Evolutionary conservation across 2,888 invertebrate species (phyloP).

Genomic region (Azorinus chamasolen): DNA sequence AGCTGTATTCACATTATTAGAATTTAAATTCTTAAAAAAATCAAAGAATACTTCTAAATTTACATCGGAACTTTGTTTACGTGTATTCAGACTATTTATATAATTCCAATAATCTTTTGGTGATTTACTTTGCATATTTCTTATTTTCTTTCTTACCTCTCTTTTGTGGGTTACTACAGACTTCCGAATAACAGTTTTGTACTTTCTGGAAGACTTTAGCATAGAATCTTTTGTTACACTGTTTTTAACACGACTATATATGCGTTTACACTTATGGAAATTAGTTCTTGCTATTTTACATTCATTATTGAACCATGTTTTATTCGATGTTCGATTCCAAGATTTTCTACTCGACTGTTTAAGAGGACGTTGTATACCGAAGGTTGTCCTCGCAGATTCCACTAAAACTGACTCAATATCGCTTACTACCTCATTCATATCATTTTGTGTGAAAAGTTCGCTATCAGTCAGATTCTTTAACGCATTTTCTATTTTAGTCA

Average conservation of each 20-base stretch:
- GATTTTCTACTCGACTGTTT: too few relatives aligned
- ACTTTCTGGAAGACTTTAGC: conserved; percentile 8
- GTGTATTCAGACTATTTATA: conserved; percentile 23
- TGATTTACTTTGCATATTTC: conserved; percentile 1
- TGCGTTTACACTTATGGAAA: conserved; percentile 17
- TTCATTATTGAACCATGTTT: conserved; percentile 31
- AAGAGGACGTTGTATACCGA: too few relatives aligned
- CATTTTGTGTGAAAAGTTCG: too few relatives aligned
- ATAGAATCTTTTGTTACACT: not conserved
- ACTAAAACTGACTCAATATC: too few relatives aligned
- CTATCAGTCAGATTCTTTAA: not conserved
- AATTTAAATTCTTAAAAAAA: conserved; percentile 19
- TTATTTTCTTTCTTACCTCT: conserved; percentile 6
- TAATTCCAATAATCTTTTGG: conserved; percentile 33
- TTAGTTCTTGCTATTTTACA: conserved; percentile 12
- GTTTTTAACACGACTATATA: not conserved
- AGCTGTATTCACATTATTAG: not conserved
- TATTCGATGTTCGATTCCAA: conserved; percentile 5
- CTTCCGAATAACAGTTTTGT: conserved; percentile 24
- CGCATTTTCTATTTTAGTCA: not conserved
- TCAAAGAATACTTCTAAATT: conserved; percentile 11
- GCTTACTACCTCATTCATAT: too few relatives aligned
- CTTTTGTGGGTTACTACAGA: conserved; percentile 10
- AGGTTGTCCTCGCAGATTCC: too few relatives aligned
- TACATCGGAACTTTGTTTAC: conserved; percentile 2